Conservation (phyloP, 1,140 invertebrate genomes). For the Stegodyphus dumicola region DNA sequence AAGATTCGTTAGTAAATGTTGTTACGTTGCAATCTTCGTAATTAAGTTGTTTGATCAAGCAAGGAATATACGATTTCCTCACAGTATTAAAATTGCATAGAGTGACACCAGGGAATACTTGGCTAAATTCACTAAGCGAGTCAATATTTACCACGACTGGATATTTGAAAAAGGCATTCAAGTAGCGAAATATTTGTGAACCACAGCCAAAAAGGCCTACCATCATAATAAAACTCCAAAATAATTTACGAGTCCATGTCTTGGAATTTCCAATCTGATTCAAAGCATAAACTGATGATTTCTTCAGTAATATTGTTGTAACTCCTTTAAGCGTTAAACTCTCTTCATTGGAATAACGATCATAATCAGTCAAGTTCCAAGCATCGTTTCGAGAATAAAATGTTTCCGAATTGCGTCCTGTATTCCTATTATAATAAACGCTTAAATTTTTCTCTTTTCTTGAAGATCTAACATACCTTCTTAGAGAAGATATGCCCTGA, state of each 20-base stretch:
- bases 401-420: neutral
- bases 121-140: neutral
- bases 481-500: neutral
- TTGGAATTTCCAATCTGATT: conserved; percentile 51
- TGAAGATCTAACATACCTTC: neutral
- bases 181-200: conserved; percentile 28
- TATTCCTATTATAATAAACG: neutral
- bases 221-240: conserved; percentile 44
- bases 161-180: conserved; percentile 22
- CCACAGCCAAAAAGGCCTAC: conserved; percentile 24
- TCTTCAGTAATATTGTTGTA: conserved; percentile 19
- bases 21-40: neutral
- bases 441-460: neutral
- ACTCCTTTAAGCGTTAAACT: neutral
- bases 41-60: neutral
- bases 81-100: conserved; percentile 40
- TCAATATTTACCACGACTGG: conserved; percentile 42
- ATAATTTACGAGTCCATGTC: conserved; percentile 8
- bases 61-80: neutral
- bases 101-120: conserved; percentile 34
- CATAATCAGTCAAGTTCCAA: neutral
- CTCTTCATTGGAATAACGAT: neutral
- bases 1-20: neutral
- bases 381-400: neutral
- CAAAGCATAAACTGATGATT: conserved; percentile 41